Evolutionary conservation across 2,113 vertebrate genomes (phyloP).

Genomic region (Sylvietta virens): DNA sequence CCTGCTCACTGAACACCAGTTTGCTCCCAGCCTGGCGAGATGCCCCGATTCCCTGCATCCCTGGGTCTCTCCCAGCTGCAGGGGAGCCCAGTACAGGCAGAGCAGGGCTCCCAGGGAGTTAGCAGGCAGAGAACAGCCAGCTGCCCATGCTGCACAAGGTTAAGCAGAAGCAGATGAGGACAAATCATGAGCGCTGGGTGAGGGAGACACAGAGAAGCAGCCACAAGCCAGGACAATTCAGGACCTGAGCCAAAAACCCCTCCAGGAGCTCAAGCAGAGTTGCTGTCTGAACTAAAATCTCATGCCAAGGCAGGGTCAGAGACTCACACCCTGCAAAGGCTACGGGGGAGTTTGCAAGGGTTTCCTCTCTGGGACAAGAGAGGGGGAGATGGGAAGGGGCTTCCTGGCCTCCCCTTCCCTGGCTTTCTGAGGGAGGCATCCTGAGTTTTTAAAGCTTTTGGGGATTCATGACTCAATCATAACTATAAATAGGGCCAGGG

Average conservation of each 20-base stretch:
- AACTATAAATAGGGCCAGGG: background rate
- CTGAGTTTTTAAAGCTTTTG: background rate
- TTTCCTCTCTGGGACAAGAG: background rate
- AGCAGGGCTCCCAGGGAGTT: background rate
- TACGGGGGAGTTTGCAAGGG: background rate
- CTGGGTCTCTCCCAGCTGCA: background rate
- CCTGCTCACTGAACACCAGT: background rate
- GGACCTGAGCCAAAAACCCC: background rate
- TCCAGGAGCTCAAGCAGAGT: background rate
- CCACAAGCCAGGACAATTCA: background rate
- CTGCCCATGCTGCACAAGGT: background rate
- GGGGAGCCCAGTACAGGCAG: background rate
- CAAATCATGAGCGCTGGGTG: background rate
- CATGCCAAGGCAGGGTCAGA: background rate
- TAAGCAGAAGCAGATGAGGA: slow-evolving; percentile 50
- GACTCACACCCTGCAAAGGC: background rate
- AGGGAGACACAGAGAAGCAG: background rate
- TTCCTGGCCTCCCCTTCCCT: background rate
- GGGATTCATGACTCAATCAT: background rate
- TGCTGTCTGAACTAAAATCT: background rate
- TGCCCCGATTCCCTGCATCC: rapidly evolving
- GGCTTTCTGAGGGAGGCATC: background rate
- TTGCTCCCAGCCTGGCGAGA: background rate
- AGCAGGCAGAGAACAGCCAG: background rate
- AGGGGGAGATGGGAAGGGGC: background rate